Evolutionary conservation across 2,888 invertebrate species (phyloP).

Genomic region (Drosophila paramelanica): DNA sequence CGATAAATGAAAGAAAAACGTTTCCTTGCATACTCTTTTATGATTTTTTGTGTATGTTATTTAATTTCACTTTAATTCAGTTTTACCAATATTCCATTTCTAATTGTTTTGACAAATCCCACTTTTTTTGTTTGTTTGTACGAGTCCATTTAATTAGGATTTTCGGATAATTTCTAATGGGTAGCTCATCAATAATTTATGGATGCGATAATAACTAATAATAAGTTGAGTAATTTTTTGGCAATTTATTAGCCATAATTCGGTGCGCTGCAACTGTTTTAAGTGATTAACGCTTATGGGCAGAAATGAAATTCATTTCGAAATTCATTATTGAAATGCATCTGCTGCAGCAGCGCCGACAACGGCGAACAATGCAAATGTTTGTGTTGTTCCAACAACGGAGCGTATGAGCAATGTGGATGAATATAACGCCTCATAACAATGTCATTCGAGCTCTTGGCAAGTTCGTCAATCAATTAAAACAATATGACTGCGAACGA

Average conservation of each 20-base stretch:
- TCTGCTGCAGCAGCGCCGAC: conserved; percentile 10
- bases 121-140: background rate
- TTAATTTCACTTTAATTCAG: background rate
- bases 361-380: conserved; percentile 35
- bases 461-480: conserved; percentile 63
- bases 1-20: no score
- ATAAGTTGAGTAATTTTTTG: conserved; percentile 8
- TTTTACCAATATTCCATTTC: background rate
- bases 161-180: conserved; percentile 7
- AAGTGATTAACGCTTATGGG: conserved; percentile 34
- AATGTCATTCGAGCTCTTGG: conserved; percentile 25
- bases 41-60: background rate
- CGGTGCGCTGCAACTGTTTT: conserved; percentile 10
- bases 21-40: no score
- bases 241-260: conserved; percentile 17
- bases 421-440: conserved; percentile 23
- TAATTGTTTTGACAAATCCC: background rate
- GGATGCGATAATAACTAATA: background rate
- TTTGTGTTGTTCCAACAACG: conserved; percentile 19
- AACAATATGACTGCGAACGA: conserved; percentile 37
- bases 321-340: conserved; percentile 52
- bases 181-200: conserved; percentile 18
- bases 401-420: conserved; percentile 37
- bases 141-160: conserved; percentile 13
- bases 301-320: conserved; percentile 52